phyloP scores from a whole-genome alignment of 2,888 invertebrate genomes.

The Hecatera dysodea region DNA sequence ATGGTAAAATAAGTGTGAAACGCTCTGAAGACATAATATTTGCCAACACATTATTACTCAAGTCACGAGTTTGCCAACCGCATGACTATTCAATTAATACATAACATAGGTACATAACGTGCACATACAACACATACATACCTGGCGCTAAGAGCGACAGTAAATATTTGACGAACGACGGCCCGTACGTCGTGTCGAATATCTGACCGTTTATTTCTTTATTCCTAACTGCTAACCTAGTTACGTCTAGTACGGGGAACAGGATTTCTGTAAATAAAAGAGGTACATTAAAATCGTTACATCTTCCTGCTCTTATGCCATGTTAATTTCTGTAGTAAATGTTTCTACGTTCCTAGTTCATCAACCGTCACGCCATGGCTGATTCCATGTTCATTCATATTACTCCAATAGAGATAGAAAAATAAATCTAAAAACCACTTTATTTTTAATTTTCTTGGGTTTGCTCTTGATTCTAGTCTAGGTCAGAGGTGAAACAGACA shows the following conservation, averaged over 20 bases:
- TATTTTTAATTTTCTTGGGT: too few relatives aligned
- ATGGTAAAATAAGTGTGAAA: neutral
- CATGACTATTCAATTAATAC: conserved; percentile 30
- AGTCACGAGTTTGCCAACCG: neutral
- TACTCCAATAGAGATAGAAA: too few relatives aligned
- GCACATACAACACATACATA: conserved; percentile 56
- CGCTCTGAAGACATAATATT: neutral
- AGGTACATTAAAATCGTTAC: too few relatives aligned
- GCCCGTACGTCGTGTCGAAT: conserved; percentile 84
- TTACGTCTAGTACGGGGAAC: conserved; percentile 97
- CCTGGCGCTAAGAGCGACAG: conserved; percentile 82
- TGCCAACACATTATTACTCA: neutral
- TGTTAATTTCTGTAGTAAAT: too few relatives aligned
- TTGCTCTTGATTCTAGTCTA: too few relatives aligned
- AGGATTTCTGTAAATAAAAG: conserved; percentile 91
- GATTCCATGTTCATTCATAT: too few relatives aligned
- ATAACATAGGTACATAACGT: neutral
- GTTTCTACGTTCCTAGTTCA: too few relatives aligned
- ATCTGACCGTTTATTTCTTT: conserved; percentile 89
- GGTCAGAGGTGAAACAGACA: too few relatives aligned
- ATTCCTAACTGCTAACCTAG: conserved; percentile 95
- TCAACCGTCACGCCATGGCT: too few relatives aligned
- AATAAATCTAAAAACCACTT: too few relatives aligned
- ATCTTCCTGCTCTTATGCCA: too few relatives aligned
- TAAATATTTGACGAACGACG: conserved; percentile 82